These are phyloP conservation scores for Augiades crinisus DNA, from an alignment of 2,888 invertebrate genomes.

Conservation along the genomic window DNA sequence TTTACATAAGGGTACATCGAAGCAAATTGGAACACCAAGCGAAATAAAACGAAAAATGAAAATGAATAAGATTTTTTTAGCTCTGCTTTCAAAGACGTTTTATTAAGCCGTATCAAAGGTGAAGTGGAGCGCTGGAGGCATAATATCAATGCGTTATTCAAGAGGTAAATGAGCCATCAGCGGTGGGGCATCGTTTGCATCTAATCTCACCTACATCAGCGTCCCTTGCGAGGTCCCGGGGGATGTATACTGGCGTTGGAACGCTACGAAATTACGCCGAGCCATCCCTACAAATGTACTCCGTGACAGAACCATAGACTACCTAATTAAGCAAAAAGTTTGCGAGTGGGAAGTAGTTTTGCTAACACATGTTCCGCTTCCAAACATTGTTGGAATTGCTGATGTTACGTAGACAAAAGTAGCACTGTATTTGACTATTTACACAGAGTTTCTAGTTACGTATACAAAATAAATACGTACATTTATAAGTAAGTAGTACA, in stretches of 20 bases:
- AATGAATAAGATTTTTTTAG: conserved; percentile 11
- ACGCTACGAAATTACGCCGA: conserved; percentile 14
- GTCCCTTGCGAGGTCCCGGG: conserved; percentile 46
- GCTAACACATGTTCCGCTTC: neutral
- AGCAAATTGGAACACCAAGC: conserved; percentile 9
- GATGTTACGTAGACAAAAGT: no score
- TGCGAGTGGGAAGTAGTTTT: conserved; percentile 3
- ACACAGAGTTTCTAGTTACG: no score
- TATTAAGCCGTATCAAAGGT: conserved; percentile 24
- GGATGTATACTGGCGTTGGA: conserved; percentile 41
- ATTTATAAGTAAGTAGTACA: no score
- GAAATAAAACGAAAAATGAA: conserved; percentile 6
- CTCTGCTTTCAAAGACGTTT: conserved; percentile 16
- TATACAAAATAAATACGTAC: no score
- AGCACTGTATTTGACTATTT: no score
- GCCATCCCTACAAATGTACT: conserved; percentile 9
- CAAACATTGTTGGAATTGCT: neutral
- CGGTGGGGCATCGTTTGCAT: conserved; percentile 70
- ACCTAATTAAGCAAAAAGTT: conserved; percentile 16
- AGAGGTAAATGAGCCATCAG: conserved; percentile 76
- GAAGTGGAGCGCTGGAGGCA: conserved; percentile 42
- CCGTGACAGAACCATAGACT: conserved; percentile 14
- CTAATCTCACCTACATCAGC: conserved; percentile 66
- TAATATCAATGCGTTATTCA: conserved; percentile 72
- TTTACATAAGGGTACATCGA: neutral